Conservation (phyloP, 2,888 invertebrate genomes). For the Spatulosminthurus flaviceps region DNA sequence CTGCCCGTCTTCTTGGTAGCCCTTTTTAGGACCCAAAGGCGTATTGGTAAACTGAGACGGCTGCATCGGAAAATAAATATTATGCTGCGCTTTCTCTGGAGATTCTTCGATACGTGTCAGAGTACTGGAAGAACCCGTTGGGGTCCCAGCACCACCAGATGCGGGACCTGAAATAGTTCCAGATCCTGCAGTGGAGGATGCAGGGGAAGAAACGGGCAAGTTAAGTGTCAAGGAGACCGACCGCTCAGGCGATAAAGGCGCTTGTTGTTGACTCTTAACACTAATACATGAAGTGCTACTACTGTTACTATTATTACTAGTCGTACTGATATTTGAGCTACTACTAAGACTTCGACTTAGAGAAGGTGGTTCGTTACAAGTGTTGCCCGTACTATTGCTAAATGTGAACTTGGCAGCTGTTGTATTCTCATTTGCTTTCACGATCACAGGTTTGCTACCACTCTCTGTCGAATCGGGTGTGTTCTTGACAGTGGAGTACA, state of each 20-base stretch:
- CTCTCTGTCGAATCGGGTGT: not conserved
- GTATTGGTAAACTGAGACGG: constrained; percentile 30
- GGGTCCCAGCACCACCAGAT: constrained; percentile 20
- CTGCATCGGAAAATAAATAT: constrained; percentile 16
- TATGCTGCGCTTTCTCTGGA: constrained; percentile 56
- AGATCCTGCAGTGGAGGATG: not conserved
- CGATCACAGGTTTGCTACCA: constrained; percentile 51
- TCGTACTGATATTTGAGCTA: constrained; percentile 59
- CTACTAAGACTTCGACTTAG: constrained; percentile 58
- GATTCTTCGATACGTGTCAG: constrained; percentile 62
- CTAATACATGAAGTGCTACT: constrained; percentile 59
- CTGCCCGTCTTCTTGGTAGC: constrained; percentile 46
- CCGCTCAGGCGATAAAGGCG: constrained; percentile 39
- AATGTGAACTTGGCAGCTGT: constrained; percentile 51
- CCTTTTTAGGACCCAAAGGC: constrained; percentile 28
- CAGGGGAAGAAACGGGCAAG: not conserved
- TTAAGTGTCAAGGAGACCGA: constrained; percentile 38
- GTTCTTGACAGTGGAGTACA: not conserved
- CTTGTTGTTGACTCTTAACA: constrained; percentile 47
- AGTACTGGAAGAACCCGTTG: constrained; percentile 47
- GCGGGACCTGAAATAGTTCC: not conserved
- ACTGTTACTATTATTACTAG: constrained; percentile 60
- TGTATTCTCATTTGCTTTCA: constrained; percentile 56
- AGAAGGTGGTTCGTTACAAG: constrained; percentile 29
- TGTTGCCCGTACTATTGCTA: constrained; percentile 27